These are phyloP conservation scores for Trichonephila clavata DNA, from an alignment of 1,140 invertebrate species.

Conservation along the genomic window DNA sequence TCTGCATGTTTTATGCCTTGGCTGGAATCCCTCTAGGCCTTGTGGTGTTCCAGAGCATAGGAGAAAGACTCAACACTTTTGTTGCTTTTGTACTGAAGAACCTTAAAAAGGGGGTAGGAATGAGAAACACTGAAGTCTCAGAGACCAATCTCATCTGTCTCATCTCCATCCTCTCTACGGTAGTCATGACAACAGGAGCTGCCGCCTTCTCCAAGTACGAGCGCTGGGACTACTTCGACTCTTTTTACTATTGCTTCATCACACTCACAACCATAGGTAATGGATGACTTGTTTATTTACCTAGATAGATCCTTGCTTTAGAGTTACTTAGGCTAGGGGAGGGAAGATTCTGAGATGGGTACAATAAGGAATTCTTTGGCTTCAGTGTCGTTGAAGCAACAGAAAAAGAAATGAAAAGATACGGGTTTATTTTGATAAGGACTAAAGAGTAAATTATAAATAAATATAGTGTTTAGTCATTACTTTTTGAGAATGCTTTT, in stretches of 20 bases:
- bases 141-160: conserved; percentile 98
- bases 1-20: conserved; percentile 94
- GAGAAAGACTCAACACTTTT: conserved; percentile 97
- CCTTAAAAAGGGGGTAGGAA: conserved; percentile 90
- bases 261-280: conserved; percentile 95
- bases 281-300: background rate
- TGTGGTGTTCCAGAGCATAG: conserved; percentile 99
- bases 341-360: background rate
- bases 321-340: background rate
- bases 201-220: conserved; percentile 97
- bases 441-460: no score
- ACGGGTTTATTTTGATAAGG: no score
- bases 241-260: conserved; percentile 99
- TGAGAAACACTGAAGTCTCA: conserved; percentile 79
- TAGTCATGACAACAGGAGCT: conserved; percentile 96
- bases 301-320: background rate
- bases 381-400: no score
- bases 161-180: conserved; percentile 95
- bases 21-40: conserved; percentile 97
- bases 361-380: background rate
- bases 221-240: conserved; percentile 98
- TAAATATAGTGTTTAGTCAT: no score
- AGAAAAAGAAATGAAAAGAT: no score
- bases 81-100: conserved; percentile 94
- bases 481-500: no score